Conservation (phyloP, 64 coral and sea anemone genomes). For the Stichodactyla mertensii region DNA sequence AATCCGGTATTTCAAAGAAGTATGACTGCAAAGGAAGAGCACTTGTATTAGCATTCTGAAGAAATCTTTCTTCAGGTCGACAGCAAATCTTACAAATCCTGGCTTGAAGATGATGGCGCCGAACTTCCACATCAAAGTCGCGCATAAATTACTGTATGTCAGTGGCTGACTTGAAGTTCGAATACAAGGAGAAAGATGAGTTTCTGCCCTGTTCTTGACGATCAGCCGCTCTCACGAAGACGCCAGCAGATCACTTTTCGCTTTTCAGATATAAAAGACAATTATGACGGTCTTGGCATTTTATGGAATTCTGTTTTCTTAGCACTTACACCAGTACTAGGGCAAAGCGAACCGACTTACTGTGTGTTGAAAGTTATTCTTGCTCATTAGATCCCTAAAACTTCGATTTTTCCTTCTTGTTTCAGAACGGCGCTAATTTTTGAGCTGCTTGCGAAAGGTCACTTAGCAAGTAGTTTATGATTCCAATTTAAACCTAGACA, state of each 20-base stretch:
- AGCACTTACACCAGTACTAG: not conserved
- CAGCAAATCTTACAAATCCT: too few relatives aligned
- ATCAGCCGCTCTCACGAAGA: not conserved
- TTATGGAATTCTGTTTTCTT: not conserved
- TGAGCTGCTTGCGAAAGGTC: too few relatives aligned
- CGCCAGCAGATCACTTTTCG: not conserved
- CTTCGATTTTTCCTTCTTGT: not conserved
- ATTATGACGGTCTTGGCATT: not conserved
- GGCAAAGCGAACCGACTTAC: not conserved
- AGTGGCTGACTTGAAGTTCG: too few relatives aligned
- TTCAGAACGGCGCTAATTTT: not conserved
- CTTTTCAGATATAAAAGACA: not conserved
- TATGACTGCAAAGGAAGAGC: not conserved
- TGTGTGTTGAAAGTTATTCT: not conserved
- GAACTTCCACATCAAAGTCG: too few relatives aligned
- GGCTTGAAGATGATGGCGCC: too few relatives aligned
- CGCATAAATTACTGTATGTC: too few relatives aligned
- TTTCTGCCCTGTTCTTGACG: too few relatives aligned
- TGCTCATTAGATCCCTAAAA: not conserved
- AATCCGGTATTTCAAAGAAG: not conserved
- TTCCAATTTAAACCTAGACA: too few relatives aligned
- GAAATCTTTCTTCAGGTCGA: not conserved
- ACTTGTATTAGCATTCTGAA: not conserved
- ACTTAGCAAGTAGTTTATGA: too few relatives aligned
- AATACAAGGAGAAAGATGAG: too few relatives aligned